Evolutionary conservation across 2,113 vertebrate species (phyloP).

Genomic region (Hiodon alosoides): DNA sequence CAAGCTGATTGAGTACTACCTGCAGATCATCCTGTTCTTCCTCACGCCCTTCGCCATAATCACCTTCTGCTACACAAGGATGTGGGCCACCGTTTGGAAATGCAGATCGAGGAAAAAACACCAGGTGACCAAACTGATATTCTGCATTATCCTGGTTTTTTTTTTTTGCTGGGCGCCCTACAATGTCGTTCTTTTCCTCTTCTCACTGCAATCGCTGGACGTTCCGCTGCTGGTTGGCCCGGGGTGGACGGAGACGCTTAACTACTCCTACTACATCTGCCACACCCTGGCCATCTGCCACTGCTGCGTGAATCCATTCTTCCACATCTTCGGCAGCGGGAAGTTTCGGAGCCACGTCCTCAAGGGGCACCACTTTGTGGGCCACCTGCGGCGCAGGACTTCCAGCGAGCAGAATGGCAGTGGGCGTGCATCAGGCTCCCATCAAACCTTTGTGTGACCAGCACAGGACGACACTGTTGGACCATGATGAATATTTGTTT

Average conservation of each 20-base stretch:
- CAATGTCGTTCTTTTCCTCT: conserved; percentile 47
- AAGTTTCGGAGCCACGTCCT: conserved; percentile 51
- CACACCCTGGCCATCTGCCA: conserved; percentile 48
- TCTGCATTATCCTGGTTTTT: conserved; percentile 48
- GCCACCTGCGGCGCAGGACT: not conserved
- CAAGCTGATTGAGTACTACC: conserved; percentile 36
- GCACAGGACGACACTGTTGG: no score
- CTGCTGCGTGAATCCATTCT: conserved; percentile 60
- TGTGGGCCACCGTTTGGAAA: conserved; percentile 41
- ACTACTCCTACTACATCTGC: conserved; percentile 35
- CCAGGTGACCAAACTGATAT: conserved; percentile 47
- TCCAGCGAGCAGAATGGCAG: conserved; percentile 10
- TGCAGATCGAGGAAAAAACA: conserved; percentile 45
- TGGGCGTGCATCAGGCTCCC: not conserved
- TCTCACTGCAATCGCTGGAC: conserved; percentile 24
- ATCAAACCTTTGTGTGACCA: conserved; percentile 11
- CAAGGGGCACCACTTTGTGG: not conserved
- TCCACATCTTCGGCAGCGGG: conserved; percentile 56
- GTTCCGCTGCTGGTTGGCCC: not conserved
- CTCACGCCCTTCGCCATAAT: conserved; percentile 51
- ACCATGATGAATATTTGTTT: not conserved
- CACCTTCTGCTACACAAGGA: conserved; percentile 50
- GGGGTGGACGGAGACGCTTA: conserved; percentile 24
- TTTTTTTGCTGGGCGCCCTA: conserved; percentile 62
- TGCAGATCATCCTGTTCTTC: conserved; percentile 49